Base-by-base conservation (phyloP, 2,797 vertebrate genomes). In the Pitangus sulphuratus region DNA sequence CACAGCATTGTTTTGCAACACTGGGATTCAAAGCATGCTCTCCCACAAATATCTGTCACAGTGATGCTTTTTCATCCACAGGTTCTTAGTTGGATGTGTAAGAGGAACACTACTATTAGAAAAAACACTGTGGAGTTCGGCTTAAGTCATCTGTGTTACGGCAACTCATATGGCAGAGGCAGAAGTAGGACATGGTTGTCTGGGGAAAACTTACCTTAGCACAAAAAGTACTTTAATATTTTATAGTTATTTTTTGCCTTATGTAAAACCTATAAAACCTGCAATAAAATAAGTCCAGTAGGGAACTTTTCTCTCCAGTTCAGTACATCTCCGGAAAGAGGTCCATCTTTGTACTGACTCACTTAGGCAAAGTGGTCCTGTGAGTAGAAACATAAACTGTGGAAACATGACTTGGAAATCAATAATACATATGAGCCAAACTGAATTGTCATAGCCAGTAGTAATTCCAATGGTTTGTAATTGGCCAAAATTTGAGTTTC, bases 81-180 rank as follows among this genome's bases (percentile, higher is more conserved):
- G 10, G 9, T 64, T 86, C 35, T 77, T 71, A 51, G 31, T 1
- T 86, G 77, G 30, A 33, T 0, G 0, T 3, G 0, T 50, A 53
- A 68, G 30, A 81, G 37, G 45, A 82, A 12, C 30, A 11, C 7
- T 48, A 4, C 57, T 53, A 9, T 57, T 37, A 61, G 28, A 56
- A 80, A 45, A 86, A 71, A 20, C 12, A 17, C 30, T 40, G 8
- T 17, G 10, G 16, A 76, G 25, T 74, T 72, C 15, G 15, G 8
- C 42, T 78, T 53, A 35, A 48, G 11, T 40, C 0, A 0, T 18
- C 21, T 88, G 11, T 66, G n/a, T 42, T 53, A 42, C 0, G 11
- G 50, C 47, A 79, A 30, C 13, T 79, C 53, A 12, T 11, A 19
- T 39, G 45, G n/a, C 47, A 87, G 66, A 84, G 21, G n/a, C 50